These are phyloP conservation scores for Grammomys surdaster DNA, from an alignment of 2,113 vertebrate species.

Conservation along the genomic window DNA sequence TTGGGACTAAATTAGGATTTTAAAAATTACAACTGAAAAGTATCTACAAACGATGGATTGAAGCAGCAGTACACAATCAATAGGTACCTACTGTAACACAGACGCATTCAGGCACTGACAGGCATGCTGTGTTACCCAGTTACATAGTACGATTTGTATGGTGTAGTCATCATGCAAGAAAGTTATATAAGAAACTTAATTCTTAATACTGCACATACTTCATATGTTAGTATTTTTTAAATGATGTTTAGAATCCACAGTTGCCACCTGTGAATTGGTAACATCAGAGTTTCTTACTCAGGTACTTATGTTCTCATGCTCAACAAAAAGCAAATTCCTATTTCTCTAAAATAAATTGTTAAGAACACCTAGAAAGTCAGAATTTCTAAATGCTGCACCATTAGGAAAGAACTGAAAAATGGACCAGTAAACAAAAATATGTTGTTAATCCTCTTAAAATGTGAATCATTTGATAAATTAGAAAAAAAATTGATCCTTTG, in stretches of 20 bases:
- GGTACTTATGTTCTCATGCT: not conserved
- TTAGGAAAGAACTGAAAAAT: not conserved
- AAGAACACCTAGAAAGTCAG: not conserved
- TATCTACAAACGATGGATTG: not conserved
- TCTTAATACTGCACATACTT: not conserved
- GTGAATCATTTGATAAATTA: not conserved
- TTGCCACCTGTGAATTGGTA: not conserved
- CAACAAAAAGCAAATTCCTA: conserved; percentile 44
- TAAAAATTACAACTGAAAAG: not conserved
- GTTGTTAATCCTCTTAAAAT: not conserved
- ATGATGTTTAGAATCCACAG: not conserved
- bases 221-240: not conserved
- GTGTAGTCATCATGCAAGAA: conserved; percentile 40
- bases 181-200: not conserved
- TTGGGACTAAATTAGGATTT: not conserved
- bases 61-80: conserved; percentile 21
- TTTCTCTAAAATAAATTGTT: not conserved
- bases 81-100: not conserved
- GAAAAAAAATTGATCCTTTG: not conserved
- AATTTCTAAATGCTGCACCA: not conserved
- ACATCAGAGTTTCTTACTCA: conserved; percentile 10
- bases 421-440: not conserved
- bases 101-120: not conserved
- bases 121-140: not conserved
- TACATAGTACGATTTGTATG: not conserved